Percentiles rank a stretch among this genome's conserved stretches.
These are phyloP conservation scores for Mirounga angustirostris DNA, from an alignment of 2,113 vertebrate genomes.

Conservation along the genomic window DNA sequence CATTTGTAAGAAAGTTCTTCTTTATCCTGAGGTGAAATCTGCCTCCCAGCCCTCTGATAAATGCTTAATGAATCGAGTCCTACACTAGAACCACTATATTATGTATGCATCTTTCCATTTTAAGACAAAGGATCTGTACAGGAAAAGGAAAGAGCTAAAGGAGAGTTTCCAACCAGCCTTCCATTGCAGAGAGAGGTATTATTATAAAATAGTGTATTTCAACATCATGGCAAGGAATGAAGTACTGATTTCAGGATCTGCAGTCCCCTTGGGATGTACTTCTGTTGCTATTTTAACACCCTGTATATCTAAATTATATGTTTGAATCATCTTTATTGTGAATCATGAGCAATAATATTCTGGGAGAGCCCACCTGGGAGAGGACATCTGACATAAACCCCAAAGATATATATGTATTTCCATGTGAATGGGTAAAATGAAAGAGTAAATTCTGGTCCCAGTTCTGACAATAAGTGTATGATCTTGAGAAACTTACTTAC, in stretches of 20 bases:
- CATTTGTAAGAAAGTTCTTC: not conserved
- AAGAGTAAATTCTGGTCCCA: not conserved
- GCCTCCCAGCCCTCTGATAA: not conserved
- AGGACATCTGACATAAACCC: too few species aligned
- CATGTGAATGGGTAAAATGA: not conserved
- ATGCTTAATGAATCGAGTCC: not conserved
- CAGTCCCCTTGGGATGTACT: not conserved
- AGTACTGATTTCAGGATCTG: not conserved
- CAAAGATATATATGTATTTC: not conserved
- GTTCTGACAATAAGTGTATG: not conserved
- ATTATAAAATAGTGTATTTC: not conserved
- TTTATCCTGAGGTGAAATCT: not conserved
- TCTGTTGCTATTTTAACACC: not conserved
- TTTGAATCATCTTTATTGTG: not conserved
- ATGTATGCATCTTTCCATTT: slow-evolving; percentile 37
- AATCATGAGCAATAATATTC: not conserved
- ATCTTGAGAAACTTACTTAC: not conserved
- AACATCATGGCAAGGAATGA: not conserved
- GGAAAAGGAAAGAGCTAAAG: not conserved
- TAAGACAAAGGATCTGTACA: not conserved
- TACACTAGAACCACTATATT: not conserved
- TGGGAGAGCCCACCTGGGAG: too few species aligned
- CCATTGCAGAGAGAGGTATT: not conserved
- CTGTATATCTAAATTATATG: not conserved
- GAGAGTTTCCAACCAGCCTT: not conserved